Evolutionary conservation across 2,113 vertebrate genomes (phyloP).

Genomic region (Sisor rabdophorus): DNA sequence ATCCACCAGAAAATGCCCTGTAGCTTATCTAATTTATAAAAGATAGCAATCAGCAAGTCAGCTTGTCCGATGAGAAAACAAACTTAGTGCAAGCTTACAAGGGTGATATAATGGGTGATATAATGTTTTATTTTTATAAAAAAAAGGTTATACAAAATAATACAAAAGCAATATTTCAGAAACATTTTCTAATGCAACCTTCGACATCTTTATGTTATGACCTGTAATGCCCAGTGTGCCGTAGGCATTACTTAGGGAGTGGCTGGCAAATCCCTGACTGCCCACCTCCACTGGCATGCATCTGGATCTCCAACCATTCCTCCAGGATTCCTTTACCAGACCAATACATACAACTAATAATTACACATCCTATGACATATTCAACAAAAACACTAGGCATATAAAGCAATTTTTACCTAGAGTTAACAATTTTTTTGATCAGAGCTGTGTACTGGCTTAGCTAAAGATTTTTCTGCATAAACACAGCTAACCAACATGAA

Average conservation of each 20-base stretch:
- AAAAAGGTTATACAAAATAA: background rate
- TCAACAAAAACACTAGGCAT: background rate
- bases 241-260: background rate
- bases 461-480: constrained; percentile 36
- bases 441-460: constrained; percentile 16
- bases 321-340: background rate
- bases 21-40: constrained; percentile 25
- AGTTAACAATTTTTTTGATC: constrained; percentile 7
- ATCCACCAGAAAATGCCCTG: constrained; percentile 18
- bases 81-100: background rate
- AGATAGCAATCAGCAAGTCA: constrained; percentile 31
- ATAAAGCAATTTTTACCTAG: constrained; percentile 5
- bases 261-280: background rate
- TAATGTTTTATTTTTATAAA: background rate
- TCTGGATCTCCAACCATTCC: background rate
- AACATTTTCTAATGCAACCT: no score
- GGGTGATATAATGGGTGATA: constrained; percentile 2
- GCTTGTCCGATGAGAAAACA: background rate
- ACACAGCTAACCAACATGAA: constrained; percentile 21
- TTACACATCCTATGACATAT: no score
- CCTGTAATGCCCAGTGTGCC: background rate
- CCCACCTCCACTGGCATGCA: background rate
- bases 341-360: no score
- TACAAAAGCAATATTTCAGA: no score
- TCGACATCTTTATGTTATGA: no score